Base-by-base conservation (phyloP, 2,113 vertebrate species). In the Microtus oregoni region DNA sequence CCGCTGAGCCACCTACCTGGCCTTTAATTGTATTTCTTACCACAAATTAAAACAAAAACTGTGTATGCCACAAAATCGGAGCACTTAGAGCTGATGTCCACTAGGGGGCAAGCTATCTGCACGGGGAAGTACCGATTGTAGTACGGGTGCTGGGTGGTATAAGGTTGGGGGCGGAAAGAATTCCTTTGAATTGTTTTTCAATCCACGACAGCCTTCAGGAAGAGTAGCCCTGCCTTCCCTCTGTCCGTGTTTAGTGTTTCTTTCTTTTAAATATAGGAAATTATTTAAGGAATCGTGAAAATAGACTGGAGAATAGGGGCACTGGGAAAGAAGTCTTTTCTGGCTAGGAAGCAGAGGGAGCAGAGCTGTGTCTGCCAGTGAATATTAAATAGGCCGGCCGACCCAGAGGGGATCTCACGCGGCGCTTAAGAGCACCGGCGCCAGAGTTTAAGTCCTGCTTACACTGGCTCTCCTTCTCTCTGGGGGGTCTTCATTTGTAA, bases 31-130 rank as follows among this genome's bases (percentile, higher is more conserved):
- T 5, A 44, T 67, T 67, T 47, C 82, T 89, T 17, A 47, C 14
- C 4, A 35, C 8, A 1, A n/a, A 9, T 77, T 73, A n/a, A 86
- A 52, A 52, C 50, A 52, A 52, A 52, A 44, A 38, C 30, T 19
- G 88, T 22, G 52, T 50, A 73, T 38, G 24, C 11, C 30, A 7
- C 20, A 93, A 68, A 78, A 30, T 28, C 14, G 32, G 15, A 41
- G 14, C 63, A 26, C 58, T 85, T 79, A 82, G 70, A 35, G 17
- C 38, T n/a, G 35, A 30, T 83, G 3, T n/a, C 97, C 97, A 97
- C 96, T 92, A 97, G 97, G 93, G 95, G 97, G 96, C 97, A 93
- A 22, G 92, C 97, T 95, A 22, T 86, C 50, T 75, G 93, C 97
- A 93, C 28, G 11, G 26, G 97, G 70, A 86, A 86, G 94, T 96